These are phyloP conservation scores for Sminthurinus aureus DNA, from an alignment of 2,888 invertebrate species.

Conservation along the genomic window DNA sequence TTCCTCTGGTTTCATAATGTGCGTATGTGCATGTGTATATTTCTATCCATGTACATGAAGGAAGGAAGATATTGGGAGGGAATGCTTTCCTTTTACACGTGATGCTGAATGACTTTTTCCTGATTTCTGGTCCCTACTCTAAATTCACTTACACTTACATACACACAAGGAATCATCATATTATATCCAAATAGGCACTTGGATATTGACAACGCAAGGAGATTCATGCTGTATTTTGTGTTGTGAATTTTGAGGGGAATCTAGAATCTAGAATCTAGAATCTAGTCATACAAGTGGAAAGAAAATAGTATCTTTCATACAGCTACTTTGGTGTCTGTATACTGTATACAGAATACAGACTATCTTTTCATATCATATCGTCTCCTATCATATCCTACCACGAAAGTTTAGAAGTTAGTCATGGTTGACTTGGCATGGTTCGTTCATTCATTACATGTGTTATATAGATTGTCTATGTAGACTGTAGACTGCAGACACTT, in stretches of 20 bases:
- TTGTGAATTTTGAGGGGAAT: too few relatives aligned
- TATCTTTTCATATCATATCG: background rate
- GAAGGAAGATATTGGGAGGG: background rate
- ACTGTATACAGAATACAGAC: background rate
- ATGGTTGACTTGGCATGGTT: background rate
- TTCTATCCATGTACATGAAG: background rate
- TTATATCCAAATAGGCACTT: background rate
- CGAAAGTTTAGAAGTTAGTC: background rate
- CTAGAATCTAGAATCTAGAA: too few relatives aligned
- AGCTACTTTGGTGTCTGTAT: background rate
- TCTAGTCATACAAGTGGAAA: too few relatives aligned
- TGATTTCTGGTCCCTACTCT: background rate
- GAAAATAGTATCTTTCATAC: too few relatives aligned
- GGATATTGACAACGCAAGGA: background rate
- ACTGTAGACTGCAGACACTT: constrained; percentile 1
- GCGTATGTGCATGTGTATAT: background rate
- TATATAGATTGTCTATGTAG: background rate
- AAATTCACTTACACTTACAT: background rate
- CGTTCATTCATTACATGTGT: background rate
- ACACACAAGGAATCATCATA: too few relatives aligned
- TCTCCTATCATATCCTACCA: background rate
- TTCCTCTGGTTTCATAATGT: background rate
- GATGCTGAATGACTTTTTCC: background rate
- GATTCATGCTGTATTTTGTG: background rate
- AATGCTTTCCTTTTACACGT: background rate